Conservation (phyloP, 2,888 invertebrate species). For the Protodeltote pygarga region DNA sequence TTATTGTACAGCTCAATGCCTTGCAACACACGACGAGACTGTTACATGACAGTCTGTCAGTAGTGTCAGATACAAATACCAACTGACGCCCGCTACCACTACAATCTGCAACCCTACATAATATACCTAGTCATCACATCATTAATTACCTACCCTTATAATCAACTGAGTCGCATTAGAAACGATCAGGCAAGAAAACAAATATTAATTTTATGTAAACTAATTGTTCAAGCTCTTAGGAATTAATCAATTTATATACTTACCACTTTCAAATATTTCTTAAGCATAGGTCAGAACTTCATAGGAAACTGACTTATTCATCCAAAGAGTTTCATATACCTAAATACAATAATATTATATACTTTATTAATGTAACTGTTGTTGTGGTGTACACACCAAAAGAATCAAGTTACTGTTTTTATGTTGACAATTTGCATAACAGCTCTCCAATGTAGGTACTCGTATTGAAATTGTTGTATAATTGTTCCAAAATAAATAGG, state of each 20-base stretch:
- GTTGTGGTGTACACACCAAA: conserved; percentile 44
- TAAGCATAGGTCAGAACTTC: conserved; percentile 29
- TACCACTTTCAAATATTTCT: conserved; percentile 10
- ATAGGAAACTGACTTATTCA: conserved; percentile 31
- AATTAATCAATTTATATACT: conserved; percentile 21
- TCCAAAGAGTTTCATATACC: conserved; percentile 53
- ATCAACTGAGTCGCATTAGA: too few relatives aligned
- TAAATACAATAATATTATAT: conserved; percentile 18
- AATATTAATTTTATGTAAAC: too few relatives aligned
- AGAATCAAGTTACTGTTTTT: conserved; percentile 57
- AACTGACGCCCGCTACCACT: conserved; percentile 48
- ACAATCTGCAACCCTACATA: conserved; percentile 50
- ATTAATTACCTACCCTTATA: too few relatives aligned
- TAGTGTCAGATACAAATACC: too few relatives aligned
- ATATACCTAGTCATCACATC: conserved; percentile 48
- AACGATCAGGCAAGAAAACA: too few relatives aligned
- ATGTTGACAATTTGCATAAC: conserved; percentile 64
- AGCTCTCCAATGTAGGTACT: conserved; percentile 51
- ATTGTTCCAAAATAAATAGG: conserved; percentile 52
- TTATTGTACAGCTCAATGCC: conserved; percentile 73
- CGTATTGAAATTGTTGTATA: conserved; percentile 56
- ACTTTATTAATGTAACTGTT: conserved; percentile 37
- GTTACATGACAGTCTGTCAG: conserved; percentile 72
- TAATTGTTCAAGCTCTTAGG: too few relatives aligned
- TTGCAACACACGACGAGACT: conserved; percentile 73